Evolutionary conservation across 2,797 vertebrate species (phyloP).

Genomic region (Dicrostonyx torquatus): DNA sequence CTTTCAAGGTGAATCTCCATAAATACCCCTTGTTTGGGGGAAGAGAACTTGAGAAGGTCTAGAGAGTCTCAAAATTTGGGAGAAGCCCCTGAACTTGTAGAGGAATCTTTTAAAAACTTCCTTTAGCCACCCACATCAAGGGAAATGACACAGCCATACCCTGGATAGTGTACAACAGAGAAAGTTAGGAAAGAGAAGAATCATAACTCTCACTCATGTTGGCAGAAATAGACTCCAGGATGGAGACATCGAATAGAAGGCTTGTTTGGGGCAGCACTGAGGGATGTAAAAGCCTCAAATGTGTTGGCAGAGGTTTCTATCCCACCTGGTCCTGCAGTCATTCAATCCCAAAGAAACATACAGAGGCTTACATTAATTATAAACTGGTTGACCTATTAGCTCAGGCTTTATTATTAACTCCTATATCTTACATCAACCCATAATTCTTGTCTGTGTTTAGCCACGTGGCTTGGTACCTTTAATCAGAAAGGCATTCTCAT

Average conservation of each 20-base stretch:
- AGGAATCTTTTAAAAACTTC: not conserved
- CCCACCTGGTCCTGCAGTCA: too few relatives aligned
- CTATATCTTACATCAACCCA: too few relatives aligned
- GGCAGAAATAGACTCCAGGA: conserved; percentile 5
- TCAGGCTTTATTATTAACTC: too few relatives aligned
- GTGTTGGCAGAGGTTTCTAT: too few relatives aligned
- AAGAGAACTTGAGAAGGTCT: not conserved
- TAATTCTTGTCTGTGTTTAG: too few relatives aligned
- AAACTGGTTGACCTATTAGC: too few relatives aligned
- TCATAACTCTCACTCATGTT: not conserved
- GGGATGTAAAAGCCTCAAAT: not conserved
- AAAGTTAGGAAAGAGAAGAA: not conserved
- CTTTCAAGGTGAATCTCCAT: not conserved
- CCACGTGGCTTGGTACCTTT: too few relatives aligned
- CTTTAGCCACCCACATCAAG: not conserved
- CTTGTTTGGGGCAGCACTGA: not conserved
- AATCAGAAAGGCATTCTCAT: too few relatives aligned
- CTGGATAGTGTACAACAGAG: not conserved
- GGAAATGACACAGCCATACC: not conserved
- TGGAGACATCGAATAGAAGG: not conserved
- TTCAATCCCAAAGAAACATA: too few relatives aligned
- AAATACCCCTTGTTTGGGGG: not conserved
- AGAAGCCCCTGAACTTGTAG: not conserved
- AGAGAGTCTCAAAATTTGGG: not conserved
- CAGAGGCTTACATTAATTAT: too few relatives aligned